These are phyloP conservation scores for Sphaerophoria rueppellii DNA, from an alignment of 2,888 invertebrate genomes.

Conservation along the genomic window DNA sequence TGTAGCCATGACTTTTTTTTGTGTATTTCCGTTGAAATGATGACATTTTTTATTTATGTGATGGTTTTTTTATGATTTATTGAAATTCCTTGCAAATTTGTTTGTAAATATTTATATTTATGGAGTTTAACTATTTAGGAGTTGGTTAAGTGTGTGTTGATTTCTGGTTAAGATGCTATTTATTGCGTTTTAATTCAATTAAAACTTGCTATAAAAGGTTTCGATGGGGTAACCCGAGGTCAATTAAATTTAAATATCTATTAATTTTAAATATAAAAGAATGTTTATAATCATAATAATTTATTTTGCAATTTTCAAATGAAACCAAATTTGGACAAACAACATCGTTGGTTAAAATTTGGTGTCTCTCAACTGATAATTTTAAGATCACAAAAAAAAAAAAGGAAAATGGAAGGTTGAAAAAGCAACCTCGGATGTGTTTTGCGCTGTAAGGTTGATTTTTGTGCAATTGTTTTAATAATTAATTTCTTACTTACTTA, in stretches of 20 bases:
- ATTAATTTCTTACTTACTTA: too few relatives aligned
- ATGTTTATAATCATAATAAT: too few relatives aligned
- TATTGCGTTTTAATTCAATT: constrained; percentile 13
- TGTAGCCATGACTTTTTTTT: too few relatives aligned
- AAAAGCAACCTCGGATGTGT: too few relatives aligned
- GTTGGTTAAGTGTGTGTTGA: background rate
- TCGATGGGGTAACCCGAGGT: background rate
- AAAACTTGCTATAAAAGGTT: background rate
- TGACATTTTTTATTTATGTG: constrained; percentile 44
- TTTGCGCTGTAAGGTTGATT: too few relatives aligned
- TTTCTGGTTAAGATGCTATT: background rate
- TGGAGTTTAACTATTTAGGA: background rate
- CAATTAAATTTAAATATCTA: too few relatives aligned
- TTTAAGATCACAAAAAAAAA: too few relatives aligned
- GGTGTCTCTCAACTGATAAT: too few relatives aligned
- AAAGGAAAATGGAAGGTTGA: too few relatives aligned
- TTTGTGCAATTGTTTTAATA: too few relatives aligned
- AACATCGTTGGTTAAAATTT: too few relatives aligned
- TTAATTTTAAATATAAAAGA: too few relatives aligned
- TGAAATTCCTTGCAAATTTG: constrained; percentile 26
- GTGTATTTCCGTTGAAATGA: background rate
- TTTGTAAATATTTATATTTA: background rate
- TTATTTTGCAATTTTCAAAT: background rate
- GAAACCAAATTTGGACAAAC: background rate
- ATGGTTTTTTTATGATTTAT: constrained; percentile 22